Conservation (phyloP, 2,797 vertebrate genomes). For the Cirrhinus molitorella region DNA sequence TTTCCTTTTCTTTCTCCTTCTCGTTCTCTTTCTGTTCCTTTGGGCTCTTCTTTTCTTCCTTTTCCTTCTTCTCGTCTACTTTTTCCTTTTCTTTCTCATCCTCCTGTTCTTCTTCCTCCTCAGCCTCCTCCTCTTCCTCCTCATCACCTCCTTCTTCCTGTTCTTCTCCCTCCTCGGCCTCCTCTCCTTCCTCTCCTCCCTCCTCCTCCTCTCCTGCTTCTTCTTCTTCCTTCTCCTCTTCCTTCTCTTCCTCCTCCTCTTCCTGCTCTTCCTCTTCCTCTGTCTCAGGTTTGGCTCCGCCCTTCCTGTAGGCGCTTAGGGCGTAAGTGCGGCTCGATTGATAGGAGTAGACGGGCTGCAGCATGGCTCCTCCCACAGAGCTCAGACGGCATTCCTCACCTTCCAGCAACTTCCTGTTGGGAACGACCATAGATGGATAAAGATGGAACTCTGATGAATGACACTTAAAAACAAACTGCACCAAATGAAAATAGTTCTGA, state of each 20-base stretch:
- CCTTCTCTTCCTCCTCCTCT: constrained; percentile 63
- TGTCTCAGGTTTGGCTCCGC: constrained; percentile 74
- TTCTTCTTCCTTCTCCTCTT: constrained; percentile 48
- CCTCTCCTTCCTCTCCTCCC: constrained; percentile 55
- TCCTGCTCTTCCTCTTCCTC: constrained; percentile 72
- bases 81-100: constrained; percentile 47
- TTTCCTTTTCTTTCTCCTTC: constrained; percentile 51
- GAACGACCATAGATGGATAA: not conserved
- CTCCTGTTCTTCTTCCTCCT: constrained; percentile 53
- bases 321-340: constrained; percentile 73
- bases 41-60: constrained; percentile 54
- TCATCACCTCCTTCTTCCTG: constrained; percentile 59
- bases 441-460: not conserved
- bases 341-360: constrained; percentile 81
- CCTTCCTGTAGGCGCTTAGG: constrained; percentile 77
- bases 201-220: constrained; percentile 63
- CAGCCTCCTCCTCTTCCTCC: constrained; percentile 60
- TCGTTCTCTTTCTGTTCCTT: constrained; percentile 55
- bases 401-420: constrained; percentile 85
- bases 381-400: constrained; percentile 86
- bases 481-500: not conserved
- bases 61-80: constrained; percentile 56
- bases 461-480: not conserved
- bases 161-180: constrained; percentile 56
- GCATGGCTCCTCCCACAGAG: constrained; percentile 73